Evolutionary conservation across 2,888 invertebrate genomes (phyloP).

Genomic region (Meta bourneti): DNA sequence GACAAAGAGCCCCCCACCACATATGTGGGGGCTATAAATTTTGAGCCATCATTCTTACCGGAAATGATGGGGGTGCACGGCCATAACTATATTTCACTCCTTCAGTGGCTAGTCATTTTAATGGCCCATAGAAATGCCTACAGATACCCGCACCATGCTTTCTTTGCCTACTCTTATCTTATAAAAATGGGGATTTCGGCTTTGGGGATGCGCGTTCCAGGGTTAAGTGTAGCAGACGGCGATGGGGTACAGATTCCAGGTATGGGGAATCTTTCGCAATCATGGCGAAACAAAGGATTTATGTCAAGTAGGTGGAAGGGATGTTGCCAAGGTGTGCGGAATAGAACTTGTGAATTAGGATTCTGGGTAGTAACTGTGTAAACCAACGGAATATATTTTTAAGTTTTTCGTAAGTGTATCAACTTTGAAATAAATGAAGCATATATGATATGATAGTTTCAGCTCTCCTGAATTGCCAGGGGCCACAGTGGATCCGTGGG

Average conservation of each 20-base stretch:
- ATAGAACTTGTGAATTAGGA: neutral
- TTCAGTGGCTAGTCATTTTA: conserved; percentile 74
- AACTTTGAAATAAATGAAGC: no score
- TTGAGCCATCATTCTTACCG: conserved; percentile 55
- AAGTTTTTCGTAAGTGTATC: no score
- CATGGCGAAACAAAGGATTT: neutral
- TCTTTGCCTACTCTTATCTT: conserved; percentile 59
- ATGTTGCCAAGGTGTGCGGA: neutral
- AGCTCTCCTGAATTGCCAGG: no score
- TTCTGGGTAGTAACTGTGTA: no score
- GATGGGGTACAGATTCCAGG: neutral
- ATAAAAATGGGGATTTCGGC: conserved; percentile 38
- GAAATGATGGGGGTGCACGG: conserved; percentile 58
- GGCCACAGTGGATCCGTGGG: no score
- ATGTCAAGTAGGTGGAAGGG: neutral
- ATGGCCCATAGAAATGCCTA: conserved; percentile 73
- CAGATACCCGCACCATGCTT: conserved; percentile 35
- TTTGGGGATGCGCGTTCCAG: neutral
- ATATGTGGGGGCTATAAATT: conserved; percentile 61
- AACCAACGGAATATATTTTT: no score
- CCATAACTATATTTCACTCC: conserved; percentile 75
- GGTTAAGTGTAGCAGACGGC: conserved; percentile 52
- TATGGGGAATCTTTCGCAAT: conserved; percentile 1
- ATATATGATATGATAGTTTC: no score
- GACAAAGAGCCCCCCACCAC: conserved; percentile 39